Conservation (phyloP, 1,140 invertebrate genomes). For the Euura saliciscinereae region DNA sequence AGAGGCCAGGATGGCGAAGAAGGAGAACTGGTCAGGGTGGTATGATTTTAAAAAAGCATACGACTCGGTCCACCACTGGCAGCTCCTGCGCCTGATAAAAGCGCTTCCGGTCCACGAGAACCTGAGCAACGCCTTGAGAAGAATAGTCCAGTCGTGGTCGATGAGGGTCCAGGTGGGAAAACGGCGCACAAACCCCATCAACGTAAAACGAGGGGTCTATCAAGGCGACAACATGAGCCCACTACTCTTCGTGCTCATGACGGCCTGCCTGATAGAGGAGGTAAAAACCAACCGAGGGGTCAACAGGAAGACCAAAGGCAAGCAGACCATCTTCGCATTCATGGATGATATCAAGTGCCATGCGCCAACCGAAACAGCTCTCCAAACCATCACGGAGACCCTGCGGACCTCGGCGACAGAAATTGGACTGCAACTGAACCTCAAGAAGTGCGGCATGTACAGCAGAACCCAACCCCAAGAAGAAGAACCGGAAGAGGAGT, state of each 20-base stretch:
- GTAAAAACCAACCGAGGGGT: slow-evolving; percentile 24
- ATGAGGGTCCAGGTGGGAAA: slow-evolving; percentile 22
- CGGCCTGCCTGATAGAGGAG: slow-evolving; percentile 27
- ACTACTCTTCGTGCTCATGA: slow-evolving; percentile 35
- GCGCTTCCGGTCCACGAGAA: slow-evolving; percentile 24
- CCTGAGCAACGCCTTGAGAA: slow-evolving; percentile 25
- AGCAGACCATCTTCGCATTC: slow-evolving; percentile 29
- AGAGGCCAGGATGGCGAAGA: slow-evolving; percentile 22
- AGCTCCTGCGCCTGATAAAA: slow-evolving; percentile 17
- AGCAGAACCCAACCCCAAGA: background rate
- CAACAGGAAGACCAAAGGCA: slow-evolving; percentile 19
- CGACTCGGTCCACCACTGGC: slow-evolving; percentile 29
- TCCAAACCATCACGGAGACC: slow-evolving; percentile 8
- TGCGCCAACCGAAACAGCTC: slow-evolving; percentile 17
- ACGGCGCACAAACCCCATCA: slow-evolving; percentile 26
- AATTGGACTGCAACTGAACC: slow-evolving; percentile 29
- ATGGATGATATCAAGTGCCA: slow-evolving; percentile 39
- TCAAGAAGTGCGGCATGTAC: slow-evolving; percentile 29
- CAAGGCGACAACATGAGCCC: slow-evolving; percentile 29
- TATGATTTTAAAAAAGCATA: slow-evolving; percentile 34
- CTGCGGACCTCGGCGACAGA: slow-evolving; percentile 16
- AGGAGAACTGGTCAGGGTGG: slow-evolving; percentile 30
- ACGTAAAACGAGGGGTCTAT: slow-evolving; percentile 31
- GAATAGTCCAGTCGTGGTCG: slow-evolving; percentile 28
- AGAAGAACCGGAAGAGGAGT: slow-evolving; percentile 14